Evolutionary conservation across 2,797 vertebrate genomes (phyloP).

Genomic region (Nannoperca australis): DNA sequence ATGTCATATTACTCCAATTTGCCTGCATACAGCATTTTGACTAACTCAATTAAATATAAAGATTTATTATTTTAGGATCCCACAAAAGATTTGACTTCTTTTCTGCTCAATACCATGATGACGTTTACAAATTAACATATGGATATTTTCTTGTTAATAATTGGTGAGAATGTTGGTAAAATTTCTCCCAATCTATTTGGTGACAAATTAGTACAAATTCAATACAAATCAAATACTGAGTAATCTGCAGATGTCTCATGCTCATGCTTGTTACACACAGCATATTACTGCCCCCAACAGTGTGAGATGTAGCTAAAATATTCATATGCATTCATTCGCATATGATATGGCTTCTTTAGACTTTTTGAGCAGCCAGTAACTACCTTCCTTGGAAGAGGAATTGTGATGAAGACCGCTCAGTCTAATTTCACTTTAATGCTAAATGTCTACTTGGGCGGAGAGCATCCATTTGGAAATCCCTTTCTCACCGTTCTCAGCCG

Average conservation of each 20-base stretch:
- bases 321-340: conserved; percentile 34
- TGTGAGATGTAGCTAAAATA: conserved; percentile 20
- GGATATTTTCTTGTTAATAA: not conserved
- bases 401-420: not conserved
- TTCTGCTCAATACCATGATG: not conserved
- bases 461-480: conserved; percentile 30
- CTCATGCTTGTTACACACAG: conserved; percentile 1
- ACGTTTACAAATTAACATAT: not conserved
- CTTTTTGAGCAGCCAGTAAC: conserved; percentile 18
- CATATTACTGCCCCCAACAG: conserved; percentile 3
- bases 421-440: conserved; percentile 34
- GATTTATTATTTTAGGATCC: not conserved
- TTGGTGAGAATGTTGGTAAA: not conserved
- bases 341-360: conserved; percentile 4
- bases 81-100: not conserved
- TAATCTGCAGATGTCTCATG: conserved; percentile 13
- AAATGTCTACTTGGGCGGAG: conserved; percentile 17
- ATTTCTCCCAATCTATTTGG: not conserved
- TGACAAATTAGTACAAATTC: conserved; percentile 6
- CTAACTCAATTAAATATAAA: not conserved
- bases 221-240: not conserved
- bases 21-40: not conserved
- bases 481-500: not conserved
- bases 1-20: not conserved
- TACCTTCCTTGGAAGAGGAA: not conserved